phyloP scores from a whole-genome alignment of 2,113 vertebrate species.

The Bucco capensis region DNA sequence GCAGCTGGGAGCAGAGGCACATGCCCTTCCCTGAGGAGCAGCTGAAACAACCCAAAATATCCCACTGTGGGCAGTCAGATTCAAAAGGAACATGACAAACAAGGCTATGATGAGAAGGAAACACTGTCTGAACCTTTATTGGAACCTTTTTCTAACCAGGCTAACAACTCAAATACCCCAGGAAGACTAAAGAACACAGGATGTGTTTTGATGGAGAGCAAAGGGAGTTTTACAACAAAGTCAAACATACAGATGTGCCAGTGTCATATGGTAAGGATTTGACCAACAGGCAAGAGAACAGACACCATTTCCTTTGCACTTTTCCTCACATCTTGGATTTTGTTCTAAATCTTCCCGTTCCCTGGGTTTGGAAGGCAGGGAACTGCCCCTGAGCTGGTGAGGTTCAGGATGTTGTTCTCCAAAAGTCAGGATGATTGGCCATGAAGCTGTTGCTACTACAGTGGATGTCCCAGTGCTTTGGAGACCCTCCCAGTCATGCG shows the following conservation, averaged over 20 bases:
- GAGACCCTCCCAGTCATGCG: neutral
- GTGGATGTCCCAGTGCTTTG: neutral
- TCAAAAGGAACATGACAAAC: constrained; percentile 9
- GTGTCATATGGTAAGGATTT: neutral
- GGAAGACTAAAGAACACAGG: constrained; percentile 67
- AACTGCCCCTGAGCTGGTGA: neutral
- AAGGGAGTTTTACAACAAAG: constrained; percentile 27
- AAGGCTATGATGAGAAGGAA: neutral
- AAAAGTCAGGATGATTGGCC: neutral
- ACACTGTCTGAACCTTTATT: constrained; percentile 47
- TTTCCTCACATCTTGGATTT: neutral
- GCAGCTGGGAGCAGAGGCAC: neutral
- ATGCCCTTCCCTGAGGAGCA: neutral
- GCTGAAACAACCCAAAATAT: constrained; percentile 39
- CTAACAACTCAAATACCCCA: constrained; percentile 66
- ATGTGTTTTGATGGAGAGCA: neutral
- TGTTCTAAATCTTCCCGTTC: neutral
- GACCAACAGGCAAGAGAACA: neutral
- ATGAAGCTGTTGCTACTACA: neutral
- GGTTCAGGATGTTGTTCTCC: neutral
- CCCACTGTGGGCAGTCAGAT: accelerated
- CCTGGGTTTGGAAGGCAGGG: neutral
- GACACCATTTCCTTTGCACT: accelerated
- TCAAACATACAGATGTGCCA: neutral
- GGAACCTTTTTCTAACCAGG: constrained; percentile 60